Evolutionary conservation across 2,113 vertebrate species (phyloP).

Genomic region (Apodemus sylvaticus): DNA sequence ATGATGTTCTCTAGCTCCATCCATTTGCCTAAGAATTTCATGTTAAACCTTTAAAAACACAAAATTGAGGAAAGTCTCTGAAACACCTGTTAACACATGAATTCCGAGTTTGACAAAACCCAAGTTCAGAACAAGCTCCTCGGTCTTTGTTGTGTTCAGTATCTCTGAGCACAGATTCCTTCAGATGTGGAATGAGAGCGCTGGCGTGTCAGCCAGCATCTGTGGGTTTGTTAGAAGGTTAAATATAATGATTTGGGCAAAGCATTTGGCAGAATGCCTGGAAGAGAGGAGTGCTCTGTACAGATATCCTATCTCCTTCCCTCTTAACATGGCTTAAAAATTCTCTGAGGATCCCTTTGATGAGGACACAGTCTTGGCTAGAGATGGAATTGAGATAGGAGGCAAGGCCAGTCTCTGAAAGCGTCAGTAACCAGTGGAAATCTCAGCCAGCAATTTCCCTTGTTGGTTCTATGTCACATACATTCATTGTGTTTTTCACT

Average conservation of each 20-base stretch:
- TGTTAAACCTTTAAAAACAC: constrained; percentile 10
- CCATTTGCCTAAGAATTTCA: too few species aligned
- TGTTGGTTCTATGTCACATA: not conserved
- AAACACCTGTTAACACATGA: not conserved
- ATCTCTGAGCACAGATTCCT: not conserved
- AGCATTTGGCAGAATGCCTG: not conserved
- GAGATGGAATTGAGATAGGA: not conserved
- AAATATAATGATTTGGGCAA: constrained; percentile 23
- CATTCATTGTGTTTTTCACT: constrained; percentile 27
- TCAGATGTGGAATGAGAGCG: not conserved
- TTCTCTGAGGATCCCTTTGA: not conserved
- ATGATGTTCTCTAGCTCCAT: too few species aligned
- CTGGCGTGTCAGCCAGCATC: not conserved
- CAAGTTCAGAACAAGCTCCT: constrained; percentile 23
- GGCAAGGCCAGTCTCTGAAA: not conserved
- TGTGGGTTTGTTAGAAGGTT: not conserved
- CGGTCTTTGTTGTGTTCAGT: not conserved
- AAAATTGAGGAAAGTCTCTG: not conserved
- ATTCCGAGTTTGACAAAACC: not conserved
- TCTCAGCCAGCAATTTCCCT: not conserved
- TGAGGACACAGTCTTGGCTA: not conserved
- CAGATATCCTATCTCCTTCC: not conserved
- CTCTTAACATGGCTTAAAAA: not conserved
- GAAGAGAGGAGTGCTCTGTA: not conserved
- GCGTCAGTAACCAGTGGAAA: not conserved